These are phyloP conservation scores for Palythoa grandiflora DNA, from an alignment of 92 coral and sea anemone genomes.

Conservation along the genomic window DNA sequence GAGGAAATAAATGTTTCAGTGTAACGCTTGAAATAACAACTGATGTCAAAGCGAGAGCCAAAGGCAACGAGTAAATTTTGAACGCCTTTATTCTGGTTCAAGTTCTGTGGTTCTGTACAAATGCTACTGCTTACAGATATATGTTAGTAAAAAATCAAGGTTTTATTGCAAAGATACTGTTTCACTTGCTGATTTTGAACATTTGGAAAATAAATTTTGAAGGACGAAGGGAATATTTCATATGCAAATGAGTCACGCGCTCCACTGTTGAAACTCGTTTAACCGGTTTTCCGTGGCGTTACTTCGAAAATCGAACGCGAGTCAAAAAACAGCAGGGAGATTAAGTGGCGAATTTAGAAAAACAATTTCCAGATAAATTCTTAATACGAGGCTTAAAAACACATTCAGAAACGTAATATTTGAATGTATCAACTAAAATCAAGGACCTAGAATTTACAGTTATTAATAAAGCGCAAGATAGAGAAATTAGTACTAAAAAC, in stretches of 20 bases:
- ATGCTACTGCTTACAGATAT: not conserved
- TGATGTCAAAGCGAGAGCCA: not conserved
- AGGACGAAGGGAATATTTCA: not conserved
- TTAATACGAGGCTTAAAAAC: not conserved
- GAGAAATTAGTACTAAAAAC: too few relatives aligned
- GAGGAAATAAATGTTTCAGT: not conserved
- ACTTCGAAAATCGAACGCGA: not conserved
- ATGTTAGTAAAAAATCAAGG: not conserved
- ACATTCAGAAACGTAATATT: not conserved
- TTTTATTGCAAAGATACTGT: not conserved
- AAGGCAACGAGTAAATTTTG: not conserved
- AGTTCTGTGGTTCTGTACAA: not conserved
- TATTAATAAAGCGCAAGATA: too few relatives aligned
- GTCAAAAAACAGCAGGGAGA: not conserved
- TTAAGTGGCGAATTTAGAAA: not conserved
- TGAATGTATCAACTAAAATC: too few relatives aligned
- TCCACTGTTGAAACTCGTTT: slow-evolving; percentile 1
- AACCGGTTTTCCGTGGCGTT: slow-evolving; percentile 47
- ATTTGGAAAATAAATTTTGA: slow-evolving; percentile 1
- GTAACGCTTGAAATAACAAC: not conserved
- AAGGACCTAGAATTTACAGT: too few relatives aligned
- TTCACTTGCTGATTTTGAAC: not conserved
- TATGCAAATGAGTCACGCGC: slow-evolving; percentile 53
- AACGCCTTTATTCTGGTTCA: not conserved
- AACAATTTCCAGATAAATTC: not conserved